Conservation (phyloP, 1,140 invertebrate species). For the Ladona fulva region DNA sequence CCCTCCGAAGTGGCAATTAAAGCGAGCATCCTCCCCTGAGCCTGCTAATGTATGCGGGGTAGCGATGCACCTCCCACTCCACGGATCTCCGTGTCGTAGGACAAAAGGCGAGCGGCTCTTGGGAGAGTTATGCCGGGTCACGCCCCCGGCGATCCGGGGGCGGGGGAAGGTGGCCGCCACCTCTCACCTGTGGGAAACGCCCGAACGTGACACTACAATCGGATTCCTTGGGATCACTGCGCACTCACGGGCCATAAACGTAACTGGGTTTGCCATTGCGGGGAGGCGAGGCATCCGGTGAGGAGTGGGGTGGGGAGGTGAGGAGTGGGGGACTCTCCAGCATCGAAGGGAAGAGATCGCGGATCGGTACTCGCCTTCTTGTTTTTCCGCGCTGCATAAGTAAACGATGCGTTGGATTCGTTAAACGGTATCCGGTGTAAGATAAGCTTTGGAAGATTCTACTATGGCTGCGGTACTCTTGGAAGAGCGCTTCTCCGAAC, state of each 20-base stretch:
- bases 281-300: not conserved
- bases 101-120: not conserved
- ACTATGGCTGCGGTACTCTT: too few relatives aligned
- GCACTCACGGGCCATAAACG: not conserved
- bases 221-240: not conserved
- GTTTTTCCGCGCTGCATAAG: too few relatives aligned
- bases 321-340: not conserved
- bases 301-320: not conserved
- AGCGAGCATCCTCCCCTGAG: not conserved
- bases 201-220: not conserved
- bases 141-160: not conserved
- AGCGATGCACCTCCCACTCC: not conserved
- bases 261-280: not conserved
- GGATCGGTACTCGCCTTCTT: too few relatives aligned
- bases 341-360: too few relatives aligned
- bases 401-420: too few relatives aligned
- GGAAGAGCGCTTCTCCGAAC: too few relatives aligned
- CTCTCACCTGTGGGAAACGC: conserved; percentile 1
- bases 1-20: not conserved
- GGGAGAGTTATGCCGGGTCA: not conserved
- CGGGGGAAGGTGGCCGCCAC: not conserved
- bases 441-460: too few relatives aligned
- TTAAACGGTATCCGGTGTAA: too few relatives aligned
- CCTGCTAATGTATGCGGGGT: conserved; percentile 16
- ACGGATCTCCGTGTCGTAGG: not conserved